Evolutionary conservation across 2,888 invertebrate genomes (phyloP), one percentile per base, ranked within the genome.

Genomic region (Laspeyria flexula): DNA sequence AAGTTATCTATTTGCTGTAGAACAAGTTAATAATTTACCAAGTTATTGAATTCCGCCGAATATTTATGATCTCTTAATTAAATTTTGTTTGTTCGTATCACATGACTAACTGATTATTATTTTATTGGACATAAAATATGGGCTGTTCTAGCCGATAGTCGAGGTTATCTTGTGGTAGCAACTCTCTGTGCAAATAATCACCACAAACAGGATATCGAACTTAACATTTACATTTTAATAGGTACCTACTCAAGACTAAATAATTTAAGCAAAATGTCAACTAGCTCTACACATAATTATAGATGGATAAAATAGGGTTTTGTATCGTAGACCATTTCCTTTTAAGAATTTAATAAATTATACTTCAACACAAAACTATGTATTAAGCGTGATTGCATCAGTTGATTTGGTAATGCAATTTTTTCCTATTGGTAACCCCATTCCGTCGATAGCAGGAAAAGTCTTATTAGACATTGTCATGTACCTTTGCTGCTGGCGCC

Each of bases 401-500:
- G 7, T 15, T n/a, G 4, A 16, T 34, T 18, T 18, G 10, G 10
- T 10, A 18, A 4, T 10, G 18, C 16, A 15, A 34, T 34, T n/a
- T 15, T 16, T 13, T 33, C 7, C 9, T 9, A 7, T 31, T 31
- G 27, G 3, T n/a, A n/a, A n/a, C n/a, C n/a, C n/a, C n/a, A n/a
- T n/a, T n/a, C n/a, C n/a, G n/a, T n/a, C n/a, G n/a, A n/a, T n/a
- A n/a, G 3, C 15, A 13, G 15, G 1, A 16, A 11, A 10, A n/a
- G n/a, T 37, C 15, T 38, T 18, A 13, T 48, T 35, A 9, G 42
- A 31, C 30, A n/a, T 12, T 7, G 3, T 12, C 3, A 42, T 79
- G 44, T 83, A 92, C 92, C 91, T 89, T 91, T 90, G 71, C 88
- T 90, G 65, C 92, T 92, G 48, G 90, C 91, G 13, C 92, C 90